Conservation (phyloP, 2,113 vertebrate genomes). For the Vireo altiloquus region DNA sequence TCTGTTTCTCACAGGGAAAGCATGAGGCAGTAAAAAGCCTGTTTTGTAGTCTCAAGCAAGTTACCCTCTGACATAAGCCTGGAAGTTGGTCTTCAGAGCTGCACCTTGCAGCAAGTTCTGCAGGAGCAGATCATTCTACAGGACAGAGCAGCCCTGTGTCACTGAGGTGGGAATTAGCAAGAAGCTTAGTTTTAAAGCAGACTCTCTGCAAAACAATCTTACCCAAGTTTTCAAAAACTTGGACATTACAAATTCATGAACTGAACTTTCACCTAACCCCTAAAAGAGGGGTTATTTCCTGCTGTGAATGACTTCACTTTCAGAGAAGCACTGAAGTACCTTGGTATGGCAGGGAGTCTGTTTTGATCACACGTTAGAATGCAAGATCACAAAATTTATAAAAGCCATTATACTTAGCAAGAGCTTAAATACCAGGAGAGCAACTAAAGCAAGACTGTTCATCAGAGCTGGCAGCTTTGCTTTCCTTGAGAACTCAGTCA, state of each 20-base stretch:
- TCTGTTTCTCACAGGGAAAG: background rate
- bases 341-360: background rate
- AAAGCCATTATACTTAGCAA: background rate
- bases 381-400: background rate
- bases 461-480: background rate
- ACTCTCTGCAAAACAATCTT: background rate
- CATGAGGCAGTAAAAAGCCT: background rate
- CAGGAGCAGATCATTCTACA: background rate
- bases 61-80: background rate
- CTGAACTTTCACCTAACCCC: background rate
- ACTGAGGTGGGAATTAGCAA: background rate
- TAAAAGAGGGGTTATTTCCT: background rate
- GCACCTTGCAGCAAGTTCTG: background rate
- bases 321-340: background rate
- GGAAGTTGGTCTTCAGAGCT: background rate
- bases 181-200: background rate
- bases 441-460: background rate
- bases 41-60: background rate
- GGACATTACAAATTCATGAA: background rate
- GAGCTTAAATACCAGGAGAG: background rate
- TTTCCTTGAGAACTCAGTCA: background rate
- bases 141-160: background rate
- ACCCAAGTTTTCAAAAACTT: background rate
- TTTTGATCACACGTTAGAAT: background rate
- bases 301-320: background rate